Evolutionary conservation across 2,797 vertebrate genomes (phyloP).

Genomic region (Hoplostethus atlanticus): DNA sequence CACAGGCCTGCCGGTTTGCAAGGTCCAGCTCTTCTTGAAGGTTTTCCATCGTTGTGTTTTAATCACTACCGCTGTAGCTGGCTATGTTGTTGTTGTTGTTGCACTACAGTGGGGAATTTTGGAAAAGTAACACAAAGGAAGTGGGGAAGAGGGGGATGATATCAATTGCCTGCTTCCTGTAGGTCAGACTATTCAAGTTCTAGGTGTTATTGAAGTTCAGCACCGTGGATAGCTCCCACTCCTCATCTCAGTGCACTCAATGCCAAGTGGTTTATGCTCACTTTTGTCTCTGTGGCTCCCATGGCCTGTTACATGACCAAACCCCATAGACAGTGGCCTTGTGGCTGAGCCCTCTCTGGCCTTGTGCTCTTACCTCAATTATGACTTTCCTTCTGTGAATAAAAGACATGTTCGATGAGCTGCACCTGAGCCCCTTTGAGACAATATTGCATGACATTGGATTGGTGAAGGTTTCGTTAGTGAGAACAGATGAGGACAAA

Average conservation of each 20-base stretch:
- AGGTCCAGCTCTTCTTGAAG: no score
- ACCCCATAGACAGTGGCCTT: conserved; percentile 14
- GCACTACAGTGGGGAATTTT: no score
- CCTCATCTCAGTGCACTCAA: neutral
- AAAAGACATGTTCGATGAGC: conserved; percentile 2
- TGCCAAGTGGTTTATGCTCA: neutral
- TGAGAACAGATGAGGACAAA: conserved; percentile 8
- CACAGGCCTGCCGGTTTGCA: no score
- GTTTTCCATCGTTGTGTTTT: no score
- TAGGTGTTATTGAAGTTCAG: conserved; percentile 37
- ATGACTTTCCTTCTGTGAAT: conserved; percentile 1
- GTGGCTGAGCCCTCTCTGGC: conserved; percentile 3
- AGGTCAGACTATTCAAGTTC: neutral
- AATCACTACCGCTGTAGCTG: no score
- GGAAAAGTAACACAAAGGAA: no score
- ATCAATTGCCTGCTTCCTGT: no score
- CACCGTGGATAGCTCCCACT: conserved; percentile 50
- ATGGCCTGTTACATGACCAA: neutral
- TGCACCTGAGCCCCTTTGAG: conserved; percentile 3
- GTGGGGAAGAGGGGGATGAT: no score
- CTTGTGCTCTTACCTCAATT: neutral
- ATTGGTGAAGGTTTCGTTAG: neutral
- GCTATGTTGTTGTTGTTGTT: no score
- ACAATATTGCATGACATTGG: conserved; percentile 9
- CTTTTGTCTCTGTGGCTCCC: neutral